Conservation (phyloP, 2,888 invertebrate species). For the Thymelicus lineola region DNA sequence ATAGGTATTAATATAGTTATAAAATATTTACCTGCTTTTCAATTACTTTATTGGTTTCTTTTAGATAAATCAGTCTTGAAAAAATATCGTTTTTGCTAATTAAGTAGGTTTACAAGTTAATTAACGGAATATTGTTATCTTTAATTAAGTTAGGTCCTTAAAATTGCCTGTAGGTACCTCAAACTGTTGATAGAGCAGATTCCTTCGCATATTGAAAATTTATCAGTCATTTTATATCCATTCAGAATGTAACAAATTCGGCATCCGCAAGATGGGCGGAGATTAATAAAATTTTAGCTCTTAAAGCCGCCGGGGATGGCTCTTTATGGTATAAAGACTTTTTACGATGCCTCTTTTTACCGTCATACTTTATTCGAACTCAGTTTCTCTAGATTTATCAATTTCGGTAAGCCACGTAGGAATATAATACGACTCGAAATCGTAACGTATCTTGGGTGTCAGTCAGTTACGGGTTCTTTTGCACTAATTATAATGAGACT, state of each 20-base stretch:
- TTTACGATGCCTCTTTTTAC: constrained; percentile 75
- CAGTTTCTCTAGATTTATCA: constrained; percentile 72
- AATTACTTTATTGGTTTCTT: too few relatives aligned
- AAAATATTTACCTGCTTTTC: too few relatives aligned
- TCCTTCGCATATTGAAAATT: constrained; percentile 44
- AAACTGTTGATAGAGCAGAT: neutral
- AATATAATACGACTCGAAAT: neutral
- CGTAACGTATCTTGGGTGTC: neutral
- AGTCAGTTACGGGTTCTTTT: too few relatives aligned
- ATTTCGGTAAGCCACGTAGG: constrained; percentile 58
- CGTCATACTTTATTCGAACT: constrained; percentile 77
- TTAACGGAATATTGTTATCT: too few relatives aligned
- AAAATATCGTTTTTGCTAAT: too few relatives aligned
- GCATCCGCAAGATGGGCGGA: constrained; percentile 62
- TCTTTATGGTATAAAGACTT: constrained; percentile 77
- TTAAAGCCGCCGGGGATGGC: constrained; percentile 68
- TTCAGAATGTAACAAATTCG: constrained; percentile 67
- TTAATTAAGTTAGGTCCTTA: too few relatives aligned
- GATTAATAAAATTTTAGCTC: constrained; percentile 79
- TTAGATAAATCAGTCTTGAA: too few relatives aligned
- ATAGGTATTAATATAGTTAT: too few relatives aligned
- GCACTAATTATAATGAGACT: too few relatives aligned
- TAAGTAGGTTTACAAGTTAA: too few relatives aligned
- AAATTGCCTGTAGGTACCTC: too few relatives aligned
- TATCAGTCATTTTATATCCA: constrained; percentile 65